phyloP scores from a whole-genome alignment of 1,140 invertebrate species.

The Callitettix versicolor region DNA sequence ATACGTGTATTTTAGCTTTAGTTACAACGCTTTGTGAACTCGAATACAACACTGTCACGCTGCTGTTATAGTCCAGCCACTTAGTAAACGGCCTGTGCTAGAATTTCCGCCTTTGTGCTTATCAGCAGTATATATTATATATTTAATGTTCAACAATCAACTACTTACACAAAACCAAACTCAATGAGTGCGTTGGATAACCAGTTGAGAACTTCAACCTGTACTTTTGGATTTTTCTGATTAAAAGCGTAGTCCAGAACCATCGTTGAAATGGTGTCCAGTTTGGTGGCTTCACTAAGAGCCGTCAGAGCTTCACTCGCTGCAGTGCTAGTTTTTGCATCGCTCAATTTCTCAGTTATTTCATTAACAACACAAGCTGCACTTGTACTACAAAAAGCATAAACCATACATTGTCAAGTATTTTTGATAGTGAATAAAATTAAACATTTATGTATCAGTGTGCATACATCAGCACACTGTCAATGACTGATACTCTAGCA shows the following conservation, averaged over 20 bases:
- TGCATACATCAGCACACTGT: too few relatives aligned
- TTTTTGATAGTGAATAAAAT: too few relatives aligned
- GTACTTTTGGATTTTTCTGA: constrained; percentile 87
- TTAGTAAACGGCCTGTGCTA: too few relatives aligned
- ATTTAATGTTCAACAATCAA: not conserved
- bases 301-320: constrained; percentile 61
- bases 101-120: too few relatives aligned
- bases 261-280: constrained; percentile 63
- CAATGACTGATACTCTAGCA: too few relatives aligned
- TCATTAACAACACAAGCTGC: constrained; percentile 66
- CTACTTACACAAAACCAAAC: constrained; percentile 66
- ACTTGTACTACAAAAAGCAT: constrained; percentile 41
- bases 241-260: constrained; percentile 62
- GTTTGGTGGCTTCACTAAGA: constrained; percentile 62
- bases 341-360: constrained; percentile 74
- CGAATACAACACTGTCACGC: too few relatives aligned
- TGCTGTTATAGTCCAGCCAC: too few relatives aligned
- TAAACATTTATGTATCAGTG: too few relatives aligned
- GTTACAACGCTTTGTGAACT: too few relatives aligned
- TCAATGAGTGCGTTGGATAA: constrained; percentile 63
- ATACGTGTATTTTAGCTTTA: too few relatives aligned
- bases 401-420: too few relatives aligned
- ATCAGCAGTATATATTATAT: too few relatives aligned
- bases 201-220: constrained; percentile 75
- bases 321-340: constrained; percentile 62